Evolutionary conservation across 2,888 invertebrate species (phyloP), one percentile per base, ranked within the genome.

Genomic region (Campoletis raptor): DNA sequence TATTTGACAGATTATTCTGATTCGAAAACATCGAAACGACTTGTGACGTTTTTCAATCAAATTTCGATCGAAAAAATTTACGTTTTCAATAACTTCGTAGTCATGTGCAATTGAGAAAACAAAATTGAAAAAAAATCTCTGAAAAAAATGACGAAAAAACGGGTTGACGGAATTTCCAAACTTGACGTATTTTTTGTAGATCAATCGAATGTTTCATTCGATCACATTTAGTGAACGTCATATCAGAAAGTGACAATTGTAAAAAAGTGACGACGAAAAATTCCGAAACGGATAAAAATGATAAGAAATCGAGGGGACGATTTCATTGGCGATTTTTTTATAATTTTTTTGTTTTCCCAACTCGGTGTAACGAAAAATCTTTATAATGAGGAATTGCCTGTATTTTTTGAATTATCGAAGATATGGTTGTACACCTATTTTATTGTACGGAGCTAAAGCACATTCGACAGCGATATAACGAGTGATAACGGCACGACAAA

Each of bases 391-490:
- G 5, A 73, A 66, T 54, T 48, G 45, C 30, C 30, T n/a, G 76
- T 64, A 24, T 76, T 36, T 76, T 67, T 72, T 48, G 45, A 79
- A 72, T 30, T 64, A 70, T 82, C 82, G 69, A 78, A 69, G 30
- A 79, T 42, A 61, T 77, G 72, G 52, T 30, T 30, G 21, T 57
- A 18, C 30, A 48, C 77, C 73, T 73, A 86, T 86, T 86, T 69
- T 73, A 84, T 84, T 86, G 42, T 66, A 80, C 61, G n/a, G 70
- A 80, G 45, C 73, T 66, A 69, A 57, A 69, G 81, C 72, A 78
- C 86, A 74, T 86, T 86, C 86, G 86, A 86, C 86, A 86, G 86
- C 86, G 81, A 84, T 84, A 85, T 84, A 86, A 86, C 70, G 82
- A 42, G 61, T 64, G 88, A 88, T 88, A 88, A 88, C 81, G 78